These are phyloP conservation scores for Corythornis cristatus DNA, from an alignment of 2,113 vertebrate species.

Conservation along the genomic window DNA sequence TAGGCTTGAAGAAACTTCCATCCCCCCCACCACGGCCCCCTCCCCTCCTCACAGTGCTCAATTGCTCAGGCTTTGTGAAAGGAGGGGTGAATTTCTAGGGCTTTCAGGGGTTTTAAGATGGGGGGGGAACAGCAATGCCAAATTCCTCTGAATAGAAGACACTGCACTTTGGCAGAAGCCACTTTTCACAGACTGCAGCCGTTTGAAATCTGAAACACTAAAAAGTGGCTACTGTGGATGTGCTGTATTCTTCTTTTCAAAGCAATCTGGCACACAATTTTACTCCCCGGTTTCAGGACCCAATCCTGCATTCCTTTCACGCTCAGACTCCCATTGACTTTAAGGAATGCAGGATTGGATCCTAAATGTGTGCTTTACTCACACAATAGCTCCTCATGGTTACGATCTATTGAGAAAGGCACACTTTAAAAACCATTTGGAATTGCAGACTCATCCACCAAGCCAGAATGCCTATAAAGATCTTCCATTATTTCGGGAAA, in stretches of 20 bases:
- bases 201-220: constrained; percentile 67
- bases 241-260: constrained; percentile 65
- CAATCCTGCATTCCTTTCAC: constrained; percentile 67
- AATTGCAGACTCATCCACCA: constrained; percentile 50
- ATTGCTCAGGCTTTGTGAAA: constrained; percentile 7
- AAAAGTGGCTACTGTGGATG: constrained; percentile 62
- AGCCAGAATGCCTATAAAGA: constrained; percentile 54
- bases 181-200: constrained; percentile 49
- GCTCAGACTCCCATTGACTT: constrained; percentile 67
- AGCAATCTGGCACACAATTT: constrained; percentile 60
- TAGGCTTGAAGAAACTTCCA: background rate
- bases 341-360: constrained; percentile 66
- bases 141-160: constrained; percentile 60
- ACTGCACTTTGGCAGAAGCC: constrained; percentile 61
- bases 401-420: constrained; percentile 57
- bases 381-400: constrained; percentile 61
- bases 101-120: constrained; percentile 13
- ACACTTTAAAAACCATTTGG: constrained; percentile 67
- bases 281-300: constrained; percentile 50
- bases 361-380: constrained; percentile 61
- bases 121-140: background rate
- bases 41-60: background rate
- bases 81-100: constrained; percentile 21
- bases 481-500: constrained; percentile 35
- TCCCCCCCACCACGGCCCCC: background rate